A percentile compares a stretch with the other conserved stretches of the same genome.
Evolutionary conservation across 2,888 invertebrate genomes (phyloP).

Genomic region (Zygaena filipendulae): DNA sequence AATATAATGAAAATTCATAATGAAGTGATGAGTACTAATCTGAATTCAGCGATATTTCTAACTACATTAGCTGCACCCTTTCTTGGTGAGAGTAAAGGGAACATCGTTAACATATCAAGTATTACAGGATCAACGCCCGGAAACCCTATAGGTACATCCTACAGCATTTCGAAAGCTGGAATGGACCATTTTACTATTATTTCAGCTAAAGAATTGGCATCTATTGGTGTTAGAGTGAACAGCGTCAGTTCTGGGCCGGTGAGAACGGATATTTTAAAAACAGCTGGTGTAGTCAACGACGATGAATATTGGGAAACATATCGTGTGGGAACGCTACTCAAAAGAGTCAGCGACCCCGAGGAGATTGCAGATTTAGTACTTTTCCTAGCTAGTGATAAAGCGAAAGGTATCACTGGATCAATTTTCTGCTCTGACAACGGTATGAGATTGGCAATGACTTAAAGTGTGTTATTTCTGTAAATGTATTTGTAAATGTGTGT

Average conservation of each 20-base stretch:
- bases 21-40: slow-evolving; percentile 14
- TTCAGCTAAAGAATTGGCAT: slow-evolving; percentile 11
- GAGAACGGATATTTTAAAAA: slow-evolving; percentile 5
- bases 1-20: too few species aligned
- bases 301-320: too few species aligned
- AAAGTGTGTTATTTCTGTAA: too few species aligned
- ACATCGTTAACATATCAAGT: slow-evolving; percentile 19
- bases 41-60: slow-evolving; percentile 11
- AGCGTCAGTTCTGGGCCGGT: slow-evolving; percentile 13
- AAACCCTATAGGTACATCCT: slow-evolving; percentile 24
- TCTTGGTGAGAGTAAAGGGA: slow-evolving; percentile 16
- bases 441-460: too few species aligned
- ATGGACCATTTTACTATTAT: slow-evolving; percentile 15
- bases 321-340: slow-evolving; percentile 6
- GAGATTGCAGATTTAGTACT: slow-evolving; percentile 14
- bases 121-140: slow-evolving; percentile 12
- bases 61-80: slow-evolving; percentile 14
- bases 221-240: slow-evolving; percentile 14
- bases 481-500: too few species aligned
- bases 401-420: slow-evolving; percentile 15
- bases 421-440: too few species aligned
- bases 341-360: slow-evolving; percentile 7
- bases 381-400: slow-evolving; percentile 16
- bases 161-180: slow-evolving; percentile 63
- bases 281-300: too few species aligned